phyloP scores from a whole-genome alignment of 2,888 invertebrate species.

The Cryptus viduatorius region DNA sequence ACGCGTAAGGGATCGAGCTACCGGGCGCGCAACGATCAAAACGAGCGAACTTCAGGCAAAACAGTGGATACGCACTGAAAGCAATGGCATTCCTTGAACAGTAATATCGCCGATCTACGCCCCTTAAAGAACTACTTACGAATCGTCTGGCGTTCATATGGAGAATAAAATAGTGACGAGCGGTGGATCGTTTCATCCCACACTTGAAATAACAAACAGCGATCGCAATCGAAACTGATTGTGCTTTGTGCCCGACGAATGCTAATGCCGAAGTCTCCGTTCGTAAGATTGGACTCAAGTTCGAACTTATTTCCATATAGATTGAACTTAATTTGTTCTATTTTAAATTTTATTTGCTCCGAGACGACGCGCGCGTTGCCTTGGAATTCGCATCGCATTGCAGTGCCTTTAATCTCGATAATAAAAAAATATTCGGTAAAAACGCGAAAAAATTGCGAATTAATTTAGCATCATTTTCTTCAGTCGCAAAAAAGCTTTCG shows the following conservation, averaged over 20 bases:
- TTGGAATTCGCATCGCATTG: background rate
- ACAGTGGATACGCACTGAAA: conserved; percentile 30
- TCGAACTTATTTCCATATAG: background rate
- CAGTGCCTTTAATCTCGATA: background rate
- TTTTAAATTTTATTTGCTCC: too few species aligned
- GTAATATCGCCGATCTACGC: conserved; percentile 15
- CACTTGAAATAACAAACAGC: too few species aligned
- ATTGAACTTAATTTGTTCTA: background rate
- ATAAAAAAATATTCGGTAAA: too few species aligned
- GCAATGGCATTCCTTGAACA: background rate
- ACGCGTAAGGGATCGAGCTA: conserved; percentile 47
- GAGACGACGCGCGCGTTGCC: background rate
- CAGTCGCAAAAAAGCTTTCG: too few species aligned
- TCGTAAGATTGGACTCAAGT: background rate
- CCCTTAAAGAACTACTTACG: too few species aligned
- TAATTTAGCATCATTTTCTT: too few species aligned
- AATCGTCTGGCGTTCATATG: too few species aligned
- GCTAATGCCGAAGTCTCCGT: background rate
- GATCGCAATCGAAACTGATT: too few species aligned
- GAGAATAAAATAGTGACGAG: too few species aligned
- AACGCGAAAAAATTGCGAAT: background rate
- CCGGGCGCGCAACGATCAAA: conserved; percentile 57
- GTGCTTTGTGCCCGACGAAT: too few species aligned
- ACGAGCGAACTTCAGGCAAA: conserved; percentile 40
- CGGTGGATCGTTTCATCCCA: too few species aligned